Base-by-base conservation (phyloP, 1,140 invertebrate genomes). In the Nasonia giraulti region DNA sequence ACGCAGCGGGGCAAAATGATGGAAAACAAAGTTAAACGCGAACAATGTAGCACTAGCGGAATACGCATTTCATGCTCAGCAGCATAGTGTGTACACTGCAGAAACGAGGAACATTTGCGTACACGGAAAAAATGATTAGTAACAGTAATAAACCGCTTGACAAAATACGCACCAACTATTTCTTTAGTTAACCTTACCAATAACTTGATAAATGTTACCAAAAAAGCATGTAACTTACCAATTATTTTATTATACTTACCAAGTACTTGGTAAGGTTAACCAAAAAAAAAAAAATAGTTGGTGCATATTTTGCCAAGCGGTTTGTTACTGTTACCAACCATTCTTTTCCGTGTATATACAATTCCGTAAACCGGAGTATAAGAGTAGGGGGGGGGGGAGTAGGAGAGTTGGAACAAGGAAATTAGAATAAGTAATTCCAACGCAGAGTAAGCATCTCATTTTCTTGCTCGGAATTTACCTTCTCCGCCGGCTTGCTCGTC, bases 31-130 rank as follows among this genome's bases (percentile, higher is more conserved):
- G 55, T 62, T 62, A 17, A n/a, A 62, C 20, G 55, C 55, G 17
- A 62, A 62, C 55, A 62, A 62, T 62, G 55, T n/a, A 6, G 17
- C 17, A 62, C 55, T 20, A 14, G 14, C 20, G 17, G 55, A 62
- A n/a, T 20, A 62, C 7, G 20, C 20, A 62, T 62, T 84, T 86
- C 77, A 86, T 78, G 68, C 82, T 83, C 77, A 80, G 74, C 83
- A 47, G 31, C 68, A 84, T 73, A 50, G 17, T 77, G 40, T 40
- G 50, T 73, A 83, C 80, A 86, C 10, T 8, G 8, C 8, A 71
- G 68, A n/a, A 27, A n/a, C n/a, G 14, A 71, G 31, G 31, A 71
- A 31, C 2, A 31, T 71, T n/a, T n/a, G n/a, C n/a, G n/a, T n/a
- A n/a, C n/a, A n/a, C n/a, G n/a, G n/a, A n/a, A n/a, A n/a, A n/a